Conservation (phyloP, 2,888 invertebrate genomes). For the Drosophila pseudotakahashii region DNA sequence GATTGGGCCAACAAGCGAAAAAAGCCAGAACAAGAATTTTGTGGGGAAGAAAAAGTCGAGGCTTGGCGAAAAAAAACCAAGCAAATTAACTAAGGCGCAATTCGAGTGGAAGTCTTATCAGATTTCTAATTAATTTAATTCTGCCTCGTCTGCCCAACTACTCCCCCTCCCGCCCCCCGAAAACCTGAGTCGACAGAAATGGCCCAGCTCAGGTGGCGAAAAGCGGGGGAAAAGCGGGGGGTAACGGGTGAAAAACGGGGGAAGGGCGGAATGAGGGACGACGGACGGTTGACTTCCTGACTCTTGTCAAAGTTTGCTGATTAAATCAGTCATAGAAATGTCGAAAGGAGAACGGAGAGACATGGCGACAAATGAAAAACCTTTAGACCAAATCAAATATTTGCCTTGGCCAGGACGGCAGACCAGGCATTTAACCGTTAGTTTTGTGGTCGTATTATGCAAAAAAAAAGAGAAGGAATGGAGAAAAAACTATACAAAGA, state of each 20-base stretch:
- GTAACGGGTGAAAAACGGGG: neutral
- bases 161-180: conserved; percentile 19
- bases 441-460: conserved; percentile 82
- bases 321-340: conserved; percentile 82
- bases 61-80: conserved; percentile 46
- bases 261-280: conserved; percentile 13
- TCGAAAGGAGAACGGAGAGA: conserved; percentile 54
- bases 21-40: conserved; percentile 23
- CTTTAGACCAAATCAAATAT: conserved; percentile 80
- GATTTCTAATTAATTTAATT: conserved; percentile 80
- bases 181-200: conserved; percentile 67
- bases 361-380: conserved; percentile 58
- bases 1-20: neutral
- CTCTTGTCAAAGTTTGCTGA: conserved; percentile 80
- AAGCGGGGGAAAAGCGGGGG: neutral
- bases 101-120: conserved; percentile 71
- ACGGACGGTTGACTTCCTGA: conserved; percentile 69
- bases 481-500: conserved; percentile 44
- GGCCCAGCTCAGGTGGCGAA: conserved; percentile 12
- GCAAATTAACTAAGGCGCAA: conserved; percentile 77
- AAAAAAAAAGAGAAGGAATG: conserved; percentile 41
- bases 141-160: conserved; percentile 58
- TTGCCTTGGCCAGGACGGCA: conserved; percentile 61
- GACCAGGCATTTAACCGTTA: conserved; percentile 76
- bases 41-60: conserved; percentile 11